Conservation (phyloP, 2,888 invertebrate species). For the Clivina fossor region DNA sequence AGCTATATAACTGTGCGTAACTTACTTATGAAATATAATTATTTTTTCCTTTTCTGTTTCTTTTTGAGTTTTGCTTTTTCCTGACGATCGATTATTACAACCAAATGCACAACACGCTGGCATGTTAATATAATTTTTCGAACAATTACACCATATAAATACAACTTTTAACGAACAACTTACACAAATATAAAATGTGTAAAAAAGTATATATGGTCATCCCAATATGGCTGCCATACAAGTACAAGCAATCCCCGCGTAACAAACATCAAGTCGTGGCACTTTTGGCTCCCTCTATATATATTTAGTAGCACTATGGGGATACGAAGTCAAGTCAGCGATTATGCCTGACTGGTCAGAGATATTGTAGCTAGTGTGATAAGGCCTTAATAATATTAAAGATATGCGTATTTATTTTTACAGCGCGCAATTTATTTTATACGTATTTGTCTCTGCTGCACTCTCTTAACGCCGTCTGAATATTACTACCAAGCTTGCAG, state of each 20-base stretch:
- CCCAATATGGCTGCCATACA: background rate
- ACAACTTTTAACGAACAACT: background rate
- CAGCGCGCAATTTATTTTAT: too few relatives aligned
- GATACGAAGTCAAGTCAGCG: too few relatives aligned
- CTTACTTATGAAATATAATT: conserved; percentile 4
- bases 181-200: background rate
- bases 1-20: background rate
- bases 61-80: conserved; percentile 1
- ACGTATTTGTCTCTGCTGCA: too few relatives aligned
- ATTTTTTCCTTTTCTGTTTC: background rate
- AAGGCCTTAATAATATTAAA: too few relatives aligned
- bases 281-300: conserved; percentile 5
- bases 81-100: conserved; percentile 5
- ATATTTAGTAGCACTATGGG: conserved; percentile 1
- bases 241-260: background rate
- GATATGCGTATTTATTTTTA: too few relatives aligned
- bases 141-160: background rate
- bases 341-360: too few relatives aligned
- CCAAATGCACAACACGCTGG: conserved; percentile 6
- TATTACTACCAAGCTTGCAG: too few relatives aligned
- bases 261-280: background rate
- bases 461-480: too few relatives aligned
- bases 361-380: too few relatives aligned
- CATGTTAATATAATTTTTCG: background rate
- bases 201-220: background rate